phyloP scores from a whole-genome alignment of 2,113 vertebrate species.

The Chrysemys picta region DNA sequence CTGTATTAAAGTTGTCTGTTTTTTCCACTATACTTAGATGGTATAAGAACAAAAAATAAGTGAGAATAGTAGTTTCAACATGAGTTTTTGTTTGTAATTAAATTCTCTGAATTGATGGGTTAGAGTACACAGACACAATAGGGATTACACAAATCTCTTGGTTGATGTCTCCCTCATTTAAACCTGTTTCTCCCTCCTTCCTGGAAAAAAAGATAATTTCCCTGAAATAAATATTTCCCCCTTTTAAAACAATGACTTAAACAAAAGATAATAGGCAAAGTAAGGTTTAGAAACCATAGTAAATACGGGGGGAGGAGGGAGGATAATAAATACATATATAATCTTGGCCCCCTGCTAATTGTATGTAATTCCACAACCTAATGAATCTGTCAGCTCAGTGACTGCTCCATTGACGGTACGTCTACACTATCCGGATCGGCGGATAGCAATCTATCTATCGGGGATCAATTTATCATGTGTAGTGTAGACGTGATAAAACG shows the following conservation, averaged over 20 bases:
- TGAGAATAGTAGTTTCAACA: slow-evolving; percentile 39
- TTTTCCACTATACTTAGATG: slow-evolving; percentile 24
- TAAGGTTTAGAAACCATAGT: slow-evolving; percentile 34
- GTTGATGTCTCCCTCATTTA: slow-evolving; percentile 62
- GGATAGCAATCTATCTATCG: too few relatives aligned
- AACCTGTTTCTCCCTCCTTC: slow-evolving; percentile 69
- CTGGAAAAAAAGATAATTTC: slow-evolving; percentile 60
- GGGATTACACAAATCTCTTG: slow-evolving; percentile 64
- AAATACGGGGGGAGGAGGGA: neutral
- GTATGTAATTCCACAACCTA: slow-evolving; percentile 32
- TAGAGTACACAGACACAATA: slow-evolving; percentile 69
- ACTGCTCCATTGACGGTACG: neutral
- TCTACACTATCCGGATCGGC: too few relatives aligned
- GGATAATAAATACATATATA: slow-evolving; percentile 46
- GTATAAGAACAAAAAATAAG: slow-evolving; percentile 44
- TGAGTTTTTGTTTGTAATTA: neutral
- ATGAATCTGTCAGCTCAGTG: slow-evolving; percentile 28
- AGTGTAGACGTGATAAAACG: too few relatives aligned
- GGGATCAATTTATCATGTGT: too few relatives aligned
- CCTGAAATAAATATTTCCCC: slow-evolving; percentile 61
- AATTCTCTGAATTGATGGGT: slow-evolving; percentile 51
- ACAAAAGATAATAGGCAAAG: slow-evolving; percentile 48
- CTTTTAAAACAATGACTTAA: slow-evolving; percentile 38
- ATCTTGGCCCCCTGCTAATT: too few relatives aligned
- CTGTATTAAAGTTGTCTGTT: slow-evolving; percentile 12